phyloP scores from a whole-genome alignment of 2,888 invertebrate species.

The Drosophila meridionalis region DNA sequence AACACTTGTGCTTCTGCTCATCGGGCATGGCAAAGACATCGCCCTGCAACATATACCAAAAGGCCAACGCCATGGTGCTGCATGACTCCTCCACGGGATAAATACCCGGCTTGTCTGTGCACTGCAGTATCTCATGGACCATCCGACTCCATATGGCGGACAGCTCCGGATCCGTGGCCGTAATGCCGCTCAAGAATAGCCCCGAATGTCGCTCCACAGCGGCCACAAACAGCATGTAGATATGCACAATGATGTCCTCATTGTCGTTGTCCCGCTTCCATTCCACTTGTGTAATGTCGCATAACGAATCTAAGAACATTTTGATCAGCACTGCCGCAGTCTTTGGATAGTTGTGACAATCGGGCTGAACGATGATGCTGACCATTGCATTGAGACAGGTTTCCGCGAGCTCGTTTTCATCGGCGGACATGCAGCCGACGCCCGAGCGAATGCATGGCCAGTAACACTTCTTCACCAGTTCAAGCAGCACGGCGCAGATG shows the following conservation, averaged over 20 bases:
- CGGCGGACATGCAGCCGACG: slow-evolving; percentile 86
- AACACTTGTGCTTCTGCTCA: slow-evolving; percentile 81
- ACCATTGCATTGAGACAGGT: slow-evolving; percentile 88
- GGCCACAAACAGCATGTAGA: slow-evolving; percentile 89
- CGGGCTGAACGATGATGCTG: slow-evolving; percentile 86
- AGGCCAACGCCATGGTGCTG: slow-evolving; percentile 93
- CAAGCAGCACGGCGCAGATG: slow-evolving; percentile 84
- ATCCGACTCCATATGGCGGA: slow-evolving; percentile 87
- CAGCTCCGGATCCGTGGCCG: slow-evolving; percentile 84
- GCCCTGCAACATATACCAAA: slow-evolving; percentile 95
- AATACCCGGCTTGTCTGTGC: slow-evolving; percentile 91
- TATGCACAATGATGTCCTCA: slow-evolving; percentile 88
- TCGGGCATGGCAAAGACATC: slow-evolving; percentile 83
- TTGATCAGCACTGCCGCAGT: slow-evolving; percentile 87
- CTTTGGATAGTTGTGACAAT: slow-evolving; percentile 87
- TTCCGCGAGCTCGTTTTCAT: slow-evolving; percentile 87
- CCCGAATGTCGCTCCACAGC: slow-evolving; percentile 90
- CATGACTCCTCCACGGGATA: slow-evolving; percentile 95
- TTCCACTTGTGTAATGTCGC: slow-evolving; percentile 86
- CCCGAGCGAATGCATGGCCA: slow-evolving; percentile 85
- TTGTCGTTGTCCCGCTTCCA: slow-evolving; percentile 85
- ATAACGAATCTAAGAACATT: slow-evolving; percentile 87
- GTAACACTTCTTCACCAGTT: slow-evolving; percentile 85
- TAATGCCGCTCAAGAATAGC: slow-evolving; percentile 84
- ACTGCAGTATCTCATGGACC: slow-evolving; percentile 90